phyloP scores from a whole-genome alignment of 2,797 vertebrate species.

The Apogon talboti region DNA sequence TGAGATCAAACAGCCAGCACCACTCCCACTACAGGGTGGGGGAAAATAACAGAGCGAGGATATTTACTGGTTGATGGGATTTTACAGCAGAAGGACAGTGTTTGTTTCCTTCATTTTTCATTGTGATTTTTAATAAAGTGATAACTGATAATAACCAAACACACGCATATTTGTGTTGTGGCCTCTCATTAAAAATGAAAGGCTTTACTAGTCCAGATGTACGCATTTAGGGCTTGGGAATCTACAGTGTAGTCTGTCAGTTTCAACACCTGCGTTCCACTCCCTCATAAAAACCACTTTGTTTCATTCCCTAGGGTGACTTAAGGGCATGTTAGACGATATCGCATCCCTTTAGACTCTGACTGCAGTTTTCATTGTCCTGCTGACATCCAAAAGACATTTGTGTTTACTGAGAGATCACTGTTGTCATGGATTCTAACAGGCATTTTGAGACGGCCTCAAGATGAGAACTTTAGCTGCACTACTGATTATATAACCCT shows the following conservation, averaged over 20 bases:
- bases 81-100: conserved; percentile 16
- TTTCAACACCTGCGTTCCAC: conserved; percentile 79
- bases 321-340: conserved; percentile 63
- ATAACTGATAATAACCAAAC: conserved; percentile 62
- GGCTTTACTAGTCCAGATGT: conserved; percentile 82
- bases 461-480: conserved; percentile 34
- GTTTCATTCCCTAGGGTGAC: conserved; percentile 71
- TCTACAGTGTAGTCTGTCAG: conserved; percentile 65
- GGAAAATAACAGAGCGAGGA: neutral
- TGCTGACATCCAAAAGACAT: conserved; percentile 66
- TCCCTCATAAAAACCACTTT: conserved; percentile 70
- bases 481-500: conserved; percentile 23
- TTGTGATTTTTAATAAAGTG: conserved; percentile 65
- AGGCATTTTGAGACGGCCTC: conserved; percentile 48
- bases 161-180: conserved; percentile 30
- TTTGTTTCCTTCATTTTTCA: conserved; percentile 58
- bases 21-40: conserved; percentile 52
- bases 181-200: conserved; percentile 56
- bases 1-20: conserved; percentile 70
- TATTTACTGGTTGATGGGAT: conserved; percentile 16
- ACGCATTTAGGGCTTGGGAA: conserved; percentile 72
- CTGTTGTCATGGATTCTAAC: conserved; percentile 62
- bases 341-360: conserved; percentile 57
- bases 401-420: conserved; percentile 65
- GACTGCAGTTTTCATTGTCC: conserved; percentile 50